Conservation (phyloP, 2,888 invertebrate species). For the Bursaphelenchus okinawaensis region DNA sequence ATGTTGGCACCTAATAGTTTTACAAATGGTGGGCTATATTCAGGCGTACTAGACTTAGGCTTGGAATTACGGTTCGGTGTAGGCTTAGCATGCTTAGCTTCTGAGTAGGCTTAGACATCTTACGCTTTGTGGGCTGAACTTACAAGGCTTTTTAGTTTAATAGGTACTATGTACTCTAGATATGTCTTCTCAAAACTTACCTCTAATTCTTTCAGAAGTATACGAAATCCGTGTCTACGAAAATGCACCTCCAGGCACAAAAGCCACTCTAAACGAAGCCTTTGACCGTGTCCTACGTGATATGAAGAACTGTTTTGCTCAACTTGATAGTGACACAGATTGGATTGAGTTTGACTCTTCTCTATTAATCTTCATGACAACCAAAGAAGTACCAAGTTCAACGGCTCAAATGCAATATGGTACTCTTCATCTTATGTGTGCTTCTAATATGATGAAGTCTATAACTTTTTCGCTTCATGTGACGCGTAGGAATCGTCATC, state of each 20-base stretch:
- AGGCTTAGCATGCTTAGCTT: too few relatives aligned
- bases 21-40: too few relatives aligned
- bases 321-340: slow-evolving; percentile 46
- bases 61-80: too few relatives aligned
- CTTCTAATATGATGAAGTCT: slow-evolving; percentile 42
- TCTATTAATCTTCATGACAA: slow-evolving; percentile 34
- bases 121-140: too few relatives aligned
- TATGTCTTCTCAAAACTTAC: background rate
- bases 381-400: slow-evolving; percentile 28
- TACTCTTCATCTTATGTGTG: slow-evolving; percentile 35
- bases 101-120: background rate
- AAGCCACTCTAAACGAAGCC: slow-evolving; percentile 39
- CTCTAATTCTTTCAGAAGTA: slow-evolving; percentile 43
- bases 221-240: slow-evolving; percentile 54
- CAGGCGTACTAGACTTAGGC: too few relatives aligned
- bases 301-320: slow-evolving; percentile 43
- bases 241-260: slow-evolving; percentile 43
- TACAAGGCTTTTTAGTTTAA: too few relatives aligned
- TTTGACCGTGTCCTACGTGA: slow-evolving; percentile 33
- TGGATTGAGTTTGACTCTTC: slow-evolving; percentile 49
- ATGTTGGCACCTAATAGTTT: too few relatives aligned
- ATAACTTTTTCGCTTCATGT: slow-evolving; percentile 50
- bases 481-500: slow-evolving; percentile 50
- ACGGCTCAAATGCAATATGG: slow-evolving; percentile 26
- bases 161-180: too few relatives aligned